Evolutionary conservation across 2,888 invertebrate species (phyloP), one percentile per base, ranked within the genome.

Genomic region (Altica lythri): DNA sequence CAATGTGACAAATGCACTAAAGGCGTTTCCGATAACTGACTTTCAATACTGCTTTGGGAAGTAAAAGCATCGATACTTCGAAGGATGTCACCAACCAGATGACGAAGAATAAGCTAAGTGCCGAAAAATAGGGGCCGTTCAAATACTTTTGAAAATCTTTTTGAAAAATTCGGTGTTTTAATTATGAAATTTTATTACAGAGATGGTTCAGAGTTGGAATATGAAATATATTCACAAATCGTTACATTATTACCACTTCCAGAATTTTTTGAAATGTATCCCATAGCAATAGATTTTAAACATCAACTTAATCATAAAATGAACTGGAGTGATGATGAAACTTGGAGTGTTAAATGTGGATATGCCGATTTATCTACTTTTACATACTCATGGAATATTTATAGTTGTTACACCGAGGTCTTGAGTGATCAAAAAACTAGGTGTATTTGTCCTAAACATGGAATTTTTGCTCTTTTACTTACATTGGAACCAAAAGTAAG

Each of bases 151-250:
- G n/a, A n/a, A n/a, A n/a, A n/a, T n/a, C n/a, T n/a, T n/a, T n/a
- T n/a, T n/a, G n/a, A n/a, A n/a, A n/a, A n/a, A n/a, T n/a, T n/a
- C n/a, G n/a, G n/a, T n/a, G n/a, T 4, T 9, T 38, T n/a, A 38
- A n/a, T 5, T 14, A 38, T n/a, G 17, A 19, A 18, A 38, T 38
- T 38, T 35, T 29, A 34, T 72, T 68, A 3, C 71, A 87, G 86
- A 70, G 83, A 82, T 65, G 85, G 85, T 0, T 80, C 80, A n/a
- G 86, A 86, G 69, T 75, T 85, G 67, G 84, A 86, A 71, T 86
- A 85, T 73, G 80, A 81, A 65, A 77, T 86, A 46, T 81, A 84
- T 51, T 87, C 88, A 1, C 81, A 82, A 55, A 79, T 82, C 5
- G 73, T 79, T 5, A 73, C 75, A 10, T 74, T 80, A 8, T 74